Base-by-base conservation (phyloP, 2,113 vertebrate species). In the Entelurus aequoreus region DNA sequence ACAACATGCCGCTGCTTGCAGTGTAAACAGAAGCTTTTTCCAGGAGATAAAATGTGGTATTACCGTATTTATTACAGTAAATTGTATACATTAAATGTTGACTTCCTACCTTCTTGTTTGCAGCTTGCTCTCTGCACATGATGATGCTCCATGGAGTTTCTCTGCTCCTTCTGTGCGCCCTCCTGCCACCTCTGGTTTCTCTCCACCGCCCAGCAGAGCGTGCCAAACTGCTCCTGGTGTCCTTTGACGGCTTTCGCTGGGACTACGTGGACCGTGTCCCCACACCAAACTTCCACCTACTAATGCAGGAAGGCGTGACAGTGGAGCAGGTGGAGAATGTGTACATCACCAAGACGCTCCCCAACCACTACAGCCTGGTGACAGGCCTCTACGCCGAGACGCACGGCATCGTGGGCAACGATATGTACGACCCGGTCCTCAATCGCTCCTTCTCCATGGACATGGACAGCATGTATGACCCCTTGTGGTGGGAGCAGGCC, bases 231-330 rank as follows among this genome's bases (percentile, higher is more conserved):
- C 86, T 97, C 37, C 82, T 97, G 0, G 80, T 97, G 56, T 97
- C 95, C 4, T 97, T 95, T 14, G 95, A 97, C 50, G 94, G 95
- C 54, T 97, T 98, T 75, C 92, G 94, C 1, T 94, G 93, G 90
- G 95, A 97, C 88, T 98, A 97, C 66, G 78, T 96, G 12, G 73
- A 93, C 51, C 92, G 86, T 46, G 90, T 92, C 49, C 58, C 92
- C 0, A 92, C 88, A 1, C 94, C 93, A 6, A 88, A 86, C 77
- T 95, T 97, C n/a, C 78, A 88, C 44, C 82, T 68, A 54, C 63
- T 93, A 63, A 90, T 93, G 62, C 63, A 82, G 0, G 79, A 84
- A 0, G 95, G 95, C 4, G 90, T 93, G 52, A 88, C 71, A 0
- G 90, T 96, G 70, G 86, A 88, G 60, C 86, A 89, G 19, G 89